Percentiles rank a stretch among this genome's conserved stretches.
Conservation (phyloP, 92 coral and sea anemone genomes). For the Micromussa lordhowensis region DNA sequence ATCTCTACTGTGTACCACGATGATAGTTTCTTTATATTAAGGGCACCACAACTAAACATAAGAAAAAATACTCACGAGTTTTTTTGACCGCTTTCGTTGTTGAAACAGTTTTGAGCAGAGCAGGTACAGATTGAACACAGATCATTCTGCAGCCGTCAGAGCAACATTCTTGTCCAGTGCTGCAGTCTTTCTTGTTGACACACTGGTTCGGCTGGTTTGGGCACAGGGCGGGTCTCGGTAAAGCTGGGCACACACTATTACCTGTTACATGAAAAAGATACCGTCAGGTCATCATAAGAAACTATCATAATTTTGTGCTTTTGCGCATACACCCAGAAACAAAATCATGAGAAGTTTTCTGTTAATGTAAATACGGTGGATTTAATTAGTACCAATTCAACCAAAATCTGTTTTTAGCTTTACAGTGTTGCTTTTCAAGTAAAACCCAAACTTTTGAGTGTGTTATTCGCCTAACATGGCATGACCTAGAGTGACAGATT, state of each 20-base stretch:
- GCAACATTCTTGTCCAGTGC: slow-evolving; percentile 71
- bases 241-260: slow-evolving; percentile 57
- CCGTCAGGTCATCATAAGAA: not conserved
- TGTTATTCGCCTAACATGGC: not conserved
- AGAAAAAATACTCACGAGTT: slow-evolving; percentile 14
- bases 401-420: too few species aligned
- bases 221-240: slow-evolving; percentile 65
- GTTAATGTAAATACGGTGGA: not conserved
- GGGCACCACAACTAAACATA: too few species aligned
- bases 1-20: too few species aligned
- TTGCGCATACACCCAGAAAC: not conserved
- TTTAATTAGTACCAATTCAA: not conserved
- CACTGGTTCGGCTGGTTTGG: slow-evolving; percentile 73
- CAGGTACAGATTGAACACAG: slow-evolving; percentile 55
- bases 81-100: slow-evolving; percentile 30
- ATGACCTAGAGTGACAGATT: not conserved
- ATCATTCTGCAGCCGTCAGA: slow-evolving; percentile 81
- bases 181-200: slow-evolving; percentile 56
- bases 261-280: slow-evolving; percentile 34
- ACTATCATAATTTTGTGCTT: too few species aligned
- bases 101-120: not conserved
- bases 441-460: too few species aligned
- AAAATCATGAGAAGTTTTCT: not conserved
- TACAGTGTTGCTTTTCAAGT: too few species aligned
- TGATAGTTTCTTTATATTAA: not conserved